Evolutionary conservation across 2,888 invertebrate genomes (phyloP).

Genomic region (Elmis aenea): DNA sequence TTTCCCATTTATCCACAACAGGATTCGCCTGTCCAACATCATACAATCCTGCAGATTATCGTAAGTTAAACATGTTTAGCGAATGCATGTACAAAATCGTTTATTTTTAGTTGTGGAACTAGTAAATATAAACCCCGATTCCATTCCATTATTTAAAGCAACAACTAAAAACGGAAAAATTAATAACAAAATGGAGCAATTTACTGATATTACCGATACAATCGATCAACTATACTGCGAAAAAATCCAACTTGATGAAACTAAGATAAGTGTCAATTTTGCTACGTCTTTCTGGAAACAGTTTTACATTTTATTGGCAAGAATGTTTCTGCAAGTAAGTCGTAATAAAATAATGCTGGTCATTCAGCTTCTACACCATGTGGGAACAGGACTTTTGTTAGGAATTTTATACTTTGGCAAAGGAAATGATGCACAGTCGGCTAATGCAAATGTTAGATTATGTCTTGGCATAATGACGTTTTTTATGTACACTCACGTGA

Average conservation of each 20-base stretch:
- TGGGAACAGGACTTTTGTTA: slow-evolving; percentile 63
- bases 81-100: neutral
- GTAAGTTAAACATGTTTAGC: slow-evolving; percentile 48
- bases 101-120: slow-evolving; percentile 47
- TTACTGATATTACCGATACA: too few species aligned
- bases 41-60: slow-evolving; percentile 94
- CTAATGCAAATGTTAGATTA: slow-evolving; percentile 60
- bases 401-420: slow-evolving; percentile 62
- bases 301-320: neutral
- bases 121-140: slow-evolving; percentile 36
- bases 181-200: slow-evolving; percentile 43
- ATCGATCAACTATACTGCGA: neutral
- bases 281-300: neutral
- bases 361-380: slow-evolving; percentile 62
- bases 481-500: neutral
- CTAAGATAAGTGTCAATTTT: neutral
- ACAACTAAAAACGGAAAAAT: slow-evolving; percentile 17
- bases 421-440: slow-evolving; percentile 68
- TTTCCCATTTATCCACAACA: slow-evolving; percentile 69
- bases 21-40: slow-evolving; percentile 86
- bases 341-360: neutral
- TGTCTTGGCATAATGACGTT: neutral
- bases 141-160: slow-evolving; percentile 34
- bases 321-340: neutral
- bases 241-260: neutral